Conservation (phyloP, 2,888 invertebrate genomes). For the Lysandra coridon region DNA sequence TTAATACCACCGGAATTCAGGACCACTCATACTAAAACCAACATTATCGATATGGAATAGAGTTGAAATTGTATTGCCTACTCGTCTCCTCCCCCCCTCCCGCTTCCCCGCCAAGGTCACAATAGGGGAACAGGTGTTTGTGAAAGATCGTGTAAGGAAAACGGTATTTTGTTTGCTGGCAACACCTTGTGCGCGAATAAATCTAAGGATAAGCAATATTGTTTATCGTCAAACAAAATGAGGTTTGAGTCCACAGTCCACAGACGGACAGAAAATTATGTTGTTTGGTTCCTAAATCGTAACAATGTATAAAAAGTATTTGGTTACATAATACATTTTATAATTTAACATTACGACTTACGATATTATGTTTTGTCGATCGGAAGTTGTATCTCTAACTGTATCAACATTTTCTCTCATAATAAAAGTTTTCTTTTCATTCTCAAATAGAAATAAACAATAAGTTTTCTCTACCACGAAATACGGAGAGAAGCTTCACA, state of each 20-base stretch:
- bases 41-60: slow-evolving; percentile 33
- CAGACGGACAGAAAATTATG: neutral
- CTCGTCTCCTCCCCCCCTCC: slow-evolving; percentile 42
- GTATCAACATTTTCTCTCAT: neutral
- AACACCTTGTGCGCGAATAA: slow-evolving; percentile 9
- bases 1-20: slow-evolving; percentile 41
- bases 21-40: slow-evolving; percentile 29
- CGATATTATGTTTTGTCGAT: too few species aligned
- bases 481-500: neutral
- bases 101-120: slow-evolving; percentile 46
- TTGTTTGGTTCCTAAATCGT: too few species aligned
- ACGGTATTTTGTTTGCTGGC: slow-evolving; percentile 25
- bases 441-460: neutral
- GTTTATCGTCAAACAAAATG: neutral
- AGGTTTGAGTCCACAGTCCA: neutral
- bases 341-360: too few species aligned
- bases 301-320: too few species aligned
- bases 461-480: neutral
- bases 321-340: too few species aligned
- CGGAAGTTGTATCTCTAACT: too few species aligned
- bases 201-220: neutral
- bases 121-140: slow-evolving; percentile 47
- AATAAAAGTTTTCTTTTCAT: neutral
- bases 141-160: slow-evolving; percentile 42
- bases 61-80: slow-evolving; percentile 38